phyloP scores from a whole-genome alignment of 2,797 vertebrate species.

The Apogon hyalosoma region DNA sequence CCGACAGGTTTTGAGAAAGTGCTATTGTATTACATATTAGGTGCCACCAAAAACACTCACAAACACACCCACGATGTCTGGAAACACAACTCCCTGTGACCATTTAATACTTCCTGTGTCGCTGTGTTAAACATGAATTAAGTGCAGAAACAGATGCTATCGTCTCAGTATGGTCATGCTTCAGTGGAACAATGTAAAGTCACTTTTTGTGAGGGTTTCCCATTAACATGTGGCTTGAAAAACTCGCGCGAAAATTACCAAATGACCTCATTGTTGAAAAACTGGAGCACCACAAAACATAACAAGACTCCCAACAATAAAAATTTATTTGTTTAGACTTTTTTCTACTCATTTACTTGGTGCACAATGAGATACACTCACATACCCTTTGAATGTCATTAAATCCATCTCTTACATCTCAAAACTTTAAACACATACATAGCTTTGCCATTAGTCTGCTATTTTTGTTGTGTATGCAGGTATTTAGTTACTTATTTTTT shows the following conservation, averaged over 20 bases:
- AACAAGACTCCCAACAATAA: background rate
- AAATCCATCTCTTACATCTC: too few relatives aligned
- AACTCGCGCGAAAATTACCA: background rate
- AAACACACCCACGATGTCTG: slow-evolving; percentile 46
- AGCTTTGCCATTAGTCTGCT: too few relatives aligned
- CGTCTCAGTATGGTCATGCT: background rate
- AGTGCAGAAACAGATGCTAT: slow-evolving; percentile 57
- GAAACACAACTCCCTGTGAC: slow-evolving; percentile 53
- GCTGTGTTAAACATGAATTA: slow-evolving; percentile 44
- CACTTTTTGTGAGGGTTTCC: slow-evolving; percentile 16
- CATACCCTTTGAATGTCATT: too few relatives aligned
- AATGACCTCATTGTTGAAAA: background rate
- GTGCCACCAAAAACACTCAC: slow-evolving; percentile 33
- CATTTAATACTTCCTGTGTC: slow-evolving; percentile 66
- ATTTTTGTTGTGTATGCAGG: too few relatives aligned
- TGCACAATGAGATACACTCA: too few relatives aligned
- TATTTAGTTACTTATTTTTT: too few relatives aligned
- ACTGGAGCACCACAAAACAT: background rate
- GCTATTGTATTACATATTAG: slow-evolving; percentile 51
- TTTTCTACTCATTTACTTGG: too few relatives aligned
- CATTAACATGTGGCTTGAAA: slow-evolving; percentile 1
- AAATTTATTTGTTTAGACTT: too few relatives aligned
- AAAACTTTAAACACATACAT: too few relatives aligned
- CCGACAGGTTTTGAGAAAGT: slow-evolving; percentile 43
- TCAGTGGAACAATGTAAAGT: slow-evolving; percentile 30